These are phyloP conservation scores for Eurypyga helias DNA, from an alignment of 2,113 vertebrate genomes.

Conservation along the genomic window DNA sequence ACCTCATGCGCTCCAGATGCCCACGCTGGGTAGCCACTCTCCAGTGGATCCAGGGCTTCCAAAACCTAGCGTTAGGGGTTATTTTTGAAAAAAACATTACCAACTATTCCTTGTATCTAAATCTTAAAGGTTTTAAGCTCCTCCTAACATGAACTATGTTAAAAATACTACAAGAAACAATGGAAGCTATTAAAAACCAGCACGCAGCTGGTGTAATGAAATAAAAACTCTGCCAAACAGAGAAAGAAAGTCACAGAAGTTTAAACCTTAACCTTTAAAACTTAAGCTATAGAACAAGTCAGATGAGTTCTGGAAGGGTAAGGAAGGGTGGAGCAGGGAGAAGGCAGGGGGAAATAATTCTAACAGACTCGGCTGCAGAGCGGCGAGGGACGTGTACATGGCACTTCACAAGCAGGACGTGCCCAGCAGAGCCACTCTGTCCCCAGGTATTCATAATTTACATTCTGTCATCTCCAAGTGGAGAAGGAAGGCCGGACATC, in stretches of 20 bases:
- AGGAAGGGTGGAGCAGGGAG: slow-evolving; percentile 15
- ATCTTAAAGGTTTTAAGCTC: background rate
- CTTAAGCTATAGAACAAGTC: slow-evolving; percentile 20
- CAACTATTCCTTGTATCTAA: background rate
- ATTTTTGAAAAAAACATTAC: background rate
- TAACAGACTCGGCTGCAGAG: background rate
- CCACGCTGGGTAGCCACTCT: background rate
- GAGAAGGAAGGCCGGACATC: background rate
- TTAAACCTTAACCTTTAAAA: background rate
- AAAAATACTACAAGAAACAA: background rate
- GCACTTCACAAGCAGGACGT: background rate
- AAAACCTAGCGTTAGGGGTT: background rate
- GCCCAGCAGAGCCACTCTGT: background rate
- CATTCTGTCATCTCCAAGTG: background rate
- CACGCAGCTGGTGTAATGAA: background rate
- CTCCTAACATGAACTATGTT: background rate
- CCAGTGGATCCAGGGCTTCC: background rate
- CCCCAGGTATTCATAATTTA: background rate
- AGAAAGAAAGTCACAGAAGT: background rate
- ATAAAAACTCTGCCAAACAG: background rate
- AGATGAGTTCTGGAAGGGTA: slow-evolving; percentile 20
- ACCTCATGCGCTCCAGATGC: background rate
- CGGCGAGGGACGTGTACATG: background rate
- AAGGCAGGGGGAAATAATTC: slow-evolving; percentile 20
- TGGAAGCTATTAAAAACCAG: background rate